A percentile compares a stretch with the other conserved stretches of the same genome.
Evolutionary conservation across 2,797 vertebrate species (phyloP).

Genomic region (Myotis pilosus): DNA sequence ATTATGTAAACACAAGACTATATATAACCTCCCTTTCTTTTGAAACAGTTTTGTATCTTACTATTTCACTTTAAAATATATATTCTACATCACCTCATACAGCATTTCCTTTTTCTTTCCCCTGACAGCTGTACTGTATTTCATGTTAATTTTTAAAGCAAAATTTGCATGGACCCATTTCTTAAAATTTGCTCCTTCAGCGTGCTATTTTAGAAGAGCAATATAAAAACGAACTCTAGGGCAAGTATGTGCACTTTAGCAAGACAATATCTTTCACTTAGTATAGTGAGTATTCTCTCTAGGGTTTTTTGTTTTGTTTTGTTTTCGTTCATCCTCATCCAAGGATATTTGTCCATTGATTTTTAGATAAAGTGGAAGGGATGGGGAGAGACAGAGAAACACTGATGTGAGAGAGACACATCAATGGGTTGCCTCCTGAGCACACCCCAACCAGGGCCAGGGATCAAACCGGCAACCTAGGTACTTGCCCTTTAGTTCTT

Average conservation of each 20-base stretch:
- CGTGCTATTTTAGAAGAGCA: conserved; percentile 25
- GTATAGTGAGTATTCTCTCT: neutral
- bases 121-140: neutral
- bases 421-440: neutral
- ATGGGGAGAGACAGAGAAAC: neutral
- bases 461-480: neutral
- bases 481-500: neutral
- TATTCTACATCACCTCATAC: neutral
- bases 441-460: too few species aligned
- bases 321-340: neutral
- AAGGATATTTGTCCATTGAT: neutral
- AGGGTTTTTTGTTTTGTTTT: too few species aligned
- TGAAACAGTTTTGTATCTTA: neutral
- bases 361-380: neutral
- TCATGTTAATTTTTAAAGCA: conserved; percentile 38
- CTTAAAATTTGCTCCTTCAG: conserved; percentile 18
- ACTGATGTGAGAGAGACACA: neutral
- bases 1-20: neutral
- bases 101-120: neutral
- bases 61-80: neutral
- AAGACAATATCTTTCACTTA: conserved; percentile 15
- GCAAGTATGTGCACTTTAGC: neutral
- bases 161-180: neutral
- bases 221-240: neutral
- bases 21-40: neutral